These are phyloP conservation scores for Halictus ligatus DNA, from an alignment of 2,888 invertebrate genomes.

Conservation along the genomic window DNA sequence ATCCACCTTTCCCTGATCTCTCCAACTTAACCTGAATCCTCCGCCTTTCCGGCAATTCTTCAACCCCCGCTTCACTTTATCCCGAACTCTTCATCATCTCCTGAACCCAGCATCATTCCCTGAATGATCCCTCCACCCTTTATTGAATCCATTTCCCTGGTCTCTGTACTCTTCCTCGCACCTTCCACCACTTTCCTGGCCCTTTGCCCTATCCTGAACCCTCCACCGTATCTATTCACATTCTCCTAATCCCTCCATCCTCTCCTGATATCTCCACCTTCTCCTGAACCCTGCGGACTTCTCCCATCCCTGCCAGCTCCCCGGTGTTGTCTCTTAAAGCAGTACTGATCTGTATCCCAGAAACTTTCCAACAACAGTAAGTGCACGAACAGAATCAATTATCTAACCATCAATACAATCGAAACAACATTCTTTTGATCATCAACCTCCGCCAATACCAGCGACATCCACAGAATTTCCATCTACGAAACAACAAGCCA, in stretches of 20 bases:
- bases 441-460: background rate
- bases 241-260: too few species aligned
- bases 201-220: background rate
- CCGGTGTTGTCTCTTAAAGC: background rate
- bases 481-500: constrained; percentile 14
- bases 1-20: background rate
- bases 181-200: background rate
- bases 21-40: too few species aligned
- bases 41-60: too few species aligned
- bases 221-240: background rate
- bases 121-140: too few species aligned
- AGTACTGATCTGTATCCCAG: background rate
- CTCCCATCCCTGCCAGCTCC: background rate
- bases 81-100: too few species aligned
- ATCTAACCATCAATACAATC: background rate
- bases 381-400: background rate
- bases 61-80: too few species aligned
- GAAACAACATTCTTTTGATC: too few species aligned
- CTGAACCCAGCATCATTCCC: too few species aligned
- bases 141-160: background rate
- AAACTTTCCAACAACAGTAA: background rate
- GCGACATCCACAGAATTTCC: background rate
- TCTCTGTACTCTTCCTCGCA: background rate
- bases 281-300: too few species aligned
- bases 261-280: too few species aligned